Conservation (phyloP, 2,888 invertebrate genomes). For the Ramazzottius varieornatus region DNA sequence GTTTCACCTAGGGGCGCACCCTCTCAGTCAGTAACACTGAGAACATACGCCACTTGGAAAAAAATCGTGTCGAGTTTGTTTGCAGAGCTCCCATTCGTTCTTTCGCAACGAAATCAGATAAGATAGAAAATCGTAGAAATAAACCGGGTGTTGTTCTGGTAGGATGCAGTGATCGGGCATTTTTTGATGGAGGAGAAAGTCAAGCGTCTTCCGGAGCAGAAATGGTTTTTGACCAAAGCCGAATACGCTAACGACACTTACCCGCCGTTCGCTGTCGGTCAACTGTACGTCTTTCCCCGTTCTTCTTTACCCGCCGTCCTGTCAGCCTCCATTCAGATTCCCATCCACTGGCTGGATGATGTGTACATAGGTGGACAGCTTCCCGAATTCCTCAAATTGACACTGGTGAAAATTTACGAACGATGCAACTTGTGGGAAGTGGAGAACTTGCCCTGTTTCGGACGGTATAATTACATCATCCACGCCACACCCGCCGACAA, state of each 20-base stretch:
- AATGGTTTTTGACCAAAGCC: not conserved
- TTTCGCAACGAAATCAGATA: too few relatives aligned
- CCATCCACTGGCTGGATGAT: slow-evolving; percentile 2
- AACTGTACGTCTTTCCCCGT: not conserved
- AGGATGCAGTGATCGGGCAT: not conserved
- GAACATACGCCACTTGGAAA: too few relatives aligned
- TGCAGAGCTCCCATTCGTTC: too few relatives aligned
- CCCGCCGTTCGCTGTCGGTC: not conserved
- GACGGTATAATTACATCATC: not conserved
- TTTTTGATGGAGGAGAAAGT: not conserved
- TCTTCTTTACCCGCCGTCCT: not conserved
- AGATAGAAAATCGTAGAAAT: too few relatives aligned
- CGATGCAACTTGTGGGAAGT: not conserved
- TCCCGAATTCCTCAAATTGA: not conserved
- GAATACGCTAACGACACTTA: not conserved
- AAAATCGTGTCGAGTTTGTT: too few relatives aligned
- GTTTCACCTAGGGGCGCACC: too few relatives aligned
- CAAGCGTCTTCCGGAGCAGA: not conserved
- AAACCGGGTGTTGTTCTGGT: too few relatives aligned
- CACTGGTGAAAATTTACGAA: not conserved
- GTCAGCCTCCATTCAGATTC: not conserved
- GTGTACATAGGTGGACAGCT: not conserved
- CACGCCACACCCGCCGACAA: not conserved
- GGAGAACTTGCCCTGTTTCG: not conserved
- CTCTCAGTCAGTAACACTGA: too few relatives aligned